These are phyloP conservation scores for Lithophane semibrunnea DNA, from an alignment of 2,888 invertebrate genomes.

Conservation along the genomic window DNA sequence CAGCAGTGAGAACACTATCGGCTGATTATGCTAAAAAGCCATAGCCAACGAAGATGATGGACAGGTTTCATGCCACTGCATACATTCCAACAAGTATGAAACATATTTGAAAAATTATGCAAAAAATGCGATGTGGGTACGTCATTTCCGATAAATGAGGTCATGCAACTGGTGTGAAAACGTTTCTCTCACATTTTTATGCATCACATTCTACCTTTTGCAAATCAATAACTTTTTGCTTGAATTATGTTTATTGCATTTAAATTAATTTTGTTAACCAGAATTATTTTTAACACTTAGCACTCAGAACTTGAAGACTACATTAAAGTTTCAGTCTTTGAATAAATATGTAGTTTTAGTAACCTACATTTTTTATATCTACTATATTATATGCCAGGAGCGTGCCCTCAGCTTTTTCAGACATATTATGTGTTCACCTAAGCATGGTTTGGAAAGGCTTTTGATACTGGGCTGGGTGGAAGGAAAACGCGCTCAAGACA, in stretches of 20 bases:
- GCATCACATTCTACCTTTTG: not conserved
- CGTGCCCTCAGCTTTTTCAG: too few species aligned
- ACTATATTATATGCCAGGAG: too few species aligned
- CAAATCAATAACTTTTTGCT: not conserved
- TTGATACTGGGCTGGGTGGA: too few species aligned
- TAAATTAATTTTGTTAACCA: not conserved
- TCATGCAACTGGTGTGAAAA: conserved; percentile 8
- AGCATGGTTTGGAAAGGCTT: too few species aligned
- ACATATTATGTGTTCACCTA: too few species aligned
- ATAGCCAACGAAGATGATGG: conserved; percentile 7
- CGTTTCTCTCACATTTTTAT: conserved; percentile 22
- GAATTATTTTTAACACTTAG: not conserved
- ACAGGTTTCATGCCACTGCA: not conserved
- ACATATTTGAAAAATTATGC: conserved; percentile 31
- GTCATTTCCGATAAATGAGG: conserved; percentile 37
- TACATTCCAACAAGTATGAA: conserved; percentile 12
- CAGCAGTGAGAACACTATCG: too few species aligned
- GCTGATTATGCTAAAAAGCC: not conserved
- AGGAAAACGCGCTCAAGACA: too few species aligned
- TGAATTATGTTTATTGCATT: not conserved
- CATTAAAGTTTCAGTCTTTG: not conserved
- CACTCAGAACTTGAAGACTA: not conserved
- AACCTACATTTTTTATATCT: not conserved
- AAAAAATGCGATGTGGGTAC: conserved; percentile 44
- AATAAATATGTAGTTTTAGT: not conserved